Base-by-base conservation (phyloP, 2,113 vertebrate species). In the Lonchura striata region DNA sequence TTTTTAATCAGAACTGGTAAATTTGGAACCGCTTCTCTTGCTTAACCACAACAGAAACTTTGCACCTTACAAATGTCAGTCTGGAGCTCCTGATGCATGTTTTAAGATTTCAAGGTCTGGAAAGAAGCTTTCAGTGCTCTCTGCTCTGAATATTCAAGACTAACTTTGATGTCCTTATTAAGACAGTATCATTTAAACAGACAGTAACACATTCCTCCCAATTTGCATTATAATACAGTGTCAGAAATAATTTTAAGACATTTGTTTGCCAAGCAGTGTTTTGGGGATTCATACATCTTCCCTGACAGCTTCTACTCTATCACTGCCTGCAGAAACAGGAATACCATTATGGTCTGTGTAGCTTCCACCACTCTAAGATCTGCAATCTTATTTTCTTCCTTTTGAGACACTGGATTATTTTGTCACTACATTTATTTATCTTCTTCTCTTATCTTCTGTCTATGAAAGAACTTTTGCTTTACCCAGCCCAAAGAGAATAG, bases 11-110 rank as follows among this genome's bases (percentile, higher is more conserved):
- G 25, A 63, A 56, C 8, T 22, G 31, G 21, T 33, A 94, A 74
- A 44, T 54, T 75, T 15, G 2, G 1, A 61, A 57, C 13, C 0
- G 0, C 9, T 92, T 66, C 30, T 66, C 23, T 39, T 9, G 9
- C 14, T 30, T 39, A 69, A 69, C 3, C 30, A 72, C 28, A 86
- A 28, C 41, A 83, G 42, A 71, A 63, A 65, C 47, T 24, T 18
- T 57, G 27, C 6, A 4, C 41, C 25, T 83, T 81, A 74, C 47
- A 86, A 88, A 4, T 9, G 7, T 13, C 46, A 44, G 23, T 33
- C 44, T 70, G 33, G 30, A 84, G 39, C 9, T 84, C 63, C 68
- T 54, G n/a, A 88, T 54, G 15, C 7, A 50, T 2, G 7, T 69
- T 23, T 60, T 7, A 78, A 66, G 33, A 84, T 46, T 59, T 50